These are phyloP conservation scores for Leucoma salicis DNA, from an alignment of 2,888 invertebrate species.

Conservation along the genomic window DNA sequence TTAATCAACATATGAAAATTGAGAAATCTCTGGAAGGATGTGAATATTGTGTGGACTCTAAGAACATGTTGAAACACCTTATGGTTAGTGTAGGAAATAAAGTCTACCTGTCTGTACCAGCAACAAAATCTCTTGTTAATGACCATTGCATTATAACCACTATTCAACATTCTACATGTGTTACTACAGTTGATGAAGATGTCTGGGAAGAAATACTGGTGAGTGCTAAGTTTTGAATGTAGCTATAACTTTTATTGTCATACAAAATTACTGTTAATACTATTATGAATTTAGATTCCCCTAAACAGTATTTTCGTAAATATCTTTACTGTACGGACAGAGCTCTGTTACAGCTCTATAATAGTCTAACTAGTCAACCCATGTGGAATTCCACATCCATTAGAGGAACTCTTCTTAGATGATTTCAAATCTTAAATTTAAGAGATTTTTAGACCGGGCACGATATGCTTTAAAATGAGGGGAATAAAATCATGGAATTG, in stretches of 20 bases:
- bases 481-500: too few relatives aligned
- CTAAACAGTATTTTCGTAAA: too few relatives aligned
- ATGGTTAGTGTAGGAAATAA: slow-evolving; percentile 91
- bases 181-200: slow-evolving; percentile 95
- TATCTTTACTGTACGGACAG: too few relatives aligned
- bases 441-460: too few relatives aligned
- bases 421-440: too few relatives aligned
- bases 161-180: slow-evolving; percentile 89
- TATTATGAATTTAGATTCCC: too few relatives aligned
- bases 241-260: neutral
- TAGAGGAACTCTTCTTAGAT: too few relatives aligned
- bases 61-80: slow-evolving; percentile 90
- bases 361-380: too few relatives aligned
- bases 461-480: too few relatives aligned
- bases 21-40: slow-evolving; percentile 90
- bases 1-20: slow-evolving; percentile 87
- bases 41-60: slow-evolving; percentile 90
- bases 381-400: too few relatives aligned
- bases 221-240: slow-evolving; percentile 23
- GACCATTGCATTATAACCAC: slow-evolving; percentile 95
- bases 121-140: slow-evolving; percentile 88
- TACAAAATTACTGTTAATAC: neutral
- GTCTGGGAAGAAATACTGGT: slow-evolving; percentile 94
- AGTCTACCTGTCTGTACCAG: slow-evolving; percentile 92
- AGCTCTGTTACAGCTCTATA: too few relatives aligned